Conservation (phyloP, 2,113 vertebrate species). For the Thomomys bottae region DNA sequence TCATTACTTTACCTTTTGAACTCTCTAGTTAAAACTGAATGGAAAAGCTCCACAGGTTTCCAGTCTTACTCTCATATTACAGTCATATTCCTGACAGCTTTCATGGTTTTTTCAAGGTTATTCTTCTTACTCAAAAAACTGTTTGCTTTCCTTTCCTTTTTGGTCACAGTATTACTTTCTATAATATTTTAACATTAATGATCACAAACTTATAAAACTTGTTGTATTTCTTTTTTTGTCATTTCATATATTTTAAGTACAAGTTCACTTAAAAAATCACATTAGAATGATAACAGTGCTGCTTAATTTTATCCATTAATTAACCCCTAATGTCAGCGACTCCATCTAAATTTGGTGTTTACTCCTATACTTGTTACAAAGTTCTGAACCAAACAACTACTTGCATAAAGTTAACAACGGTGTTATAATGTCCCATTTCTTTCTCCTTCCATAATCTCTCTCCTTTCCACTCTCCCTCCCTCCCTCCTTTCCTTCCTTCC, state of each 20-base stretch:
- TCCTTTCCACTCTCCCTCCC: no score
- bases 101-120: background rate
- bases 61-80: background rate
- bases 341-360: background rate
- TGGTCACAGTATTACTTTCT: background rate
- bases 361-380: background rate
- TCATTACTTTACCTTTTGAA: background rate
- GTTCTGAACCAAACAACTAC: slow-evolving; percentile 4
- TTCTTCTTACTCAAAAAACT: background rate
- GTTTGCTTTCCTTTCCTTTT: background rate
- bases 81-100: background rate
- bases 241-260: background rate
- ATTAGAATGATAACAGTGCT: background rate
- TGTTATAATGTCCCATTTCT: background rate
- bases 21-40: background rate
- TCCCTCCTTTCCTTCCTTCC: no score
- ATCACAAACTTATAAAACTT: background rate
- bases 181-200: background rate
- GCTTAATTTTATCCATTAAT: background rate
- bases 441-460: no score
- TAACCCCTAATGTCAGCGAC: background rate
- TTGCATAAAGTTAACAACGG: background rate
- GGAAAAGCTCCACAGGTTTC: background rate
- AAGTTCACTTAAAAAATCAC: slow-evolving; percentile 7
- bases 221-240: background rate